These are phyloP conservation scores for Drosophila orena DNA, from an alignment of 1,140 invertebrate genomes.

Conservation along the genomic window DNA sequence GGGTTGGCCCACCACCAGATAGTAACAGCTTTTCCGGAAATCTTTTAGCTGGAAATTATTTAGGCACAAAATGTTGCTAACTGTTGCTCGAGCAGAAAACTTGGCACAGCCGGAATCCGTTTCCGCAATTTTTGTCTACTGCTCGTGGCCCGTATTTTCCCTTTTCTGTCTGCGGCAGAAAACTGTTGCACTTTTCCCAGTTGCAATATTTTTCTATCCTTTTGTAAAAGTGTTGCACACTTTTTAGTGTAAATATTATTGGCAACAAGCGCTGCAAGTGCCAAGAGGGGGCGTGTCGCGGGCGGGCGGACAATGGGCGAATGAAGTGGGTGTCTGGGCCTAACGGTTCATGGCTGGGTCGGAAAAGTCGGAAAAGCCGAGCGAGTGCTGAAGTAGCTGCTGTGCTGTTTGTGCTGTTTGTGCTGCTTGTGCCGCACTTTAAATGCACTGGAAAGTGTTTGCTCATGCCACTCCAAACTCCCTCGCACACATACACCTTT, in stretches of 20 bases:
- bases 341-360: constrained; percentile 48
- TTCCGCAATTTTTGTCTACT: constrained; percentile 36
- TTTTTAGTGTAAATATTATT: constrained; percentile 78
- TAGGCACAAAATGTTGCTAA: constrained; percentile 66
- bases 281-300: constrained; percentile 8
- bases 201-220: not conserved
- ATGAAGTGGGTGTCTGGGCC: constrained; percentile 74
- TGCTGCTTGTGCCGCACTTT: constrained; percentile 74
- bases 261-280: constrained; percentile 52
- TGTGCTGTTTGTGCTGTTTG: constrained; percentile 45
- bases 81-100: constrained; percentile 67
- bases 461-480: constrained; percentile 66
- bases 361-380: constrained; percentile 17
- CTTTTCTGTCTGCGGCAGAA: constrained; percentile 1
- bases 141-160: constrained; percentile 5
- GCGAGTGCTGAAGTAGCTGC: constrained; percentile 66
- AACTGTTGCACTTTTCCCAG: constrained; percentile 71
- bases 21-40: constrained; percentile 66
- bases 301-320: constrained; percentile 63
- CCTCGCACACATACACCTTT: constrained; percentile 25
- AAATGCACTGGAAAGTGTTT: constrained; percentile 80
- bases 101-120: constrained; percentile 61
- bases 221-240: constrained; percentile 55
- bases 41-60: constrained; percentile 78
- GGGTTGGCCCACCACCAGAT: not conserved